Evolutionary conservation across 2,797 vertebrate genomes (phyloP), one percentile per base, ranked within the genome.

Genomic region (Gadopsis marmoratus): DNA sequence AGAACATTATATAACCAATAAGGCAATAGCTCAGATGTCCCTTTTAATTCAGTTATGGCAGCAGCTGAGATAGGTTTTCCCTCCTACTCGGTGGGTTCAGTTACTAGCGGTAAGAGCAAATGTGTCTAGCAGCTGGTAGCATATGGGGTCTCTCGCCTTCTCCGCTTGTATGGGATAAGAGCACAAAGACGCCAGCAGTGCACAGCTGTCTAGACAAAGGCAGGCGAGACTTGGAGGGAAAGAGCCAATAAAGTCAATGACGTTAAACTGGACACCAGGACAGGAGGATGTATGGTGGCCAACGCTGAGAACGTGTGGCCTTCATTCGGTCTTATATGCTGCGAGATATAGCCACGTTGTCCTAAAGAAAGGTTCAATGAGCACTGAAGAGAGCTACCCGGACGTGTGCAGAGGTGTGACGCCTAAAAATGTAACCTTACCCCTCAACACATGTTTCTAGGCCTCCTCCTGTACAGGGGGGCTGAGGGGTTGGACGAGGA

Each of bases 121-220:
- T 91, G 90, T 78, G 90, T 91, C 71, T 86, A 89, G 89, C 94
- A 95, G 93, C 93, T 95, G 95, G 91, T 90, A 81, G 86, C 87
- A 93, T 92, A 88, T 88, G 89, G 86, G 76, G 64, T 83, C 84
- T 76, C 78, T 82, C 73, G 60, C 56, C 60, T 74, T 78, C 82
- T 8, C 76, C 1, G 54, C 79, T 74, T 80, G 65, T 71, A 72
- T 77, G 81, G 88, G 82, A 75, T 82, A 45, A 69, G 76, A 88
- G 84, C 85, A 93, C 89, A 93, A 92, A 94, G 91, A 93, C 83
- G 76, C 79, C 90, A 86, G 85, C 91, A 81, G 89, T 23, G 88
- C 84, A 84, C 92, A 94, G 93, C 91, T 95, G 94, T 93, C 92
- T 81, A 90, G 94, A 96, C 91, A 93, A 93, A 90, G 84, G 86